Conservation (phyloP, 2,797 vertebrate species). For the Muscicapa striata region DNA sequence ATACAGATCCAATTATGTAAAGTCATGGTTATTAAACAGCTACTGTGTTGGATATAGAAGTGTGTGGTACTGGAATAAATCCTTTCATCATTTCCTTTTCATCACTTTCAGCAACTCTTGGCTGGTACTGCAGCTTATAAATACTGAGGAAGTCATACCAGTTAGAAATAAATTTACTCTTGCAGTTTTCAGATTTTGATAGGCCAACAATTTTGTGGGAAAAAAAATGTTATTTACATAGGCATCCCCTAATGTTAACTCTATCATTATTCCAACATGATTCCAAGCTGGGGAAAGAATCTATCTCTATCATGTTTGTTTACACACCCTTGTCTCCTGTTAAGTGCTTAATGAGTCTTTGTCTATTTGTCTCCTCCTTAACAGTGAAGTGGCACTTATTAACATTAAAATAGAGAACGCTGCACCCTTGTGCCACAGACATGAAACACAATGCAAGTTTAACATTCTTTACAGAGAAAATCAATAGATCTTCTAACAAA, state of each 20-base stretch:
- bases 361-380: neutral
- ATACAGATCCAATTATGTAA: conserved; percentile 7
- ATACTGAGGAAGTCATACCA: neutral
- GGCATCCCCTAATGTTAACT: neutral
- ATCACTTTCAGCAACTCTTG: neutral
- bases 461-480: conserved; percentile 31
- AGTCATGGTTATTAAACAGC: conserved; percentile 19
- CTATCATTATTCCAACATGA: neutral
- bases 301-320: neutral
- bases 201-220: neutral
- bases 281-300: neutral
- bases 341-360: neutral
- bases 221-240: neutral
- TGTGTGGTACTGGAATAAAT: neutral
- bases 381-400: neutral
- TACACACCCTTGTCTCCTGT: neutral
- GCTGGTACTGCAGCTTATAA: neutral
- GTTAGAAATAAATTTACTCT: neutral
- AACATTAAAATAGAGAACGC: neutral
- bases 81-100: conserved; percentile 1
- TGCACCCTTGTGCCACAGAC: neutral
- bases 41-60: neutral
- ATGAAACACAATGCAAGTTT: conserved; percentile 28
- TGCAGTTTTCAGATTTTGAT: neutral
- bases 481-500: conserved; percentile 28